Percentiles rank a stretch among this genome's conserved stretches.
Conservation (phyloP, 1,140 invertebrate genomes). For the Drosophila pachea region DNA sequence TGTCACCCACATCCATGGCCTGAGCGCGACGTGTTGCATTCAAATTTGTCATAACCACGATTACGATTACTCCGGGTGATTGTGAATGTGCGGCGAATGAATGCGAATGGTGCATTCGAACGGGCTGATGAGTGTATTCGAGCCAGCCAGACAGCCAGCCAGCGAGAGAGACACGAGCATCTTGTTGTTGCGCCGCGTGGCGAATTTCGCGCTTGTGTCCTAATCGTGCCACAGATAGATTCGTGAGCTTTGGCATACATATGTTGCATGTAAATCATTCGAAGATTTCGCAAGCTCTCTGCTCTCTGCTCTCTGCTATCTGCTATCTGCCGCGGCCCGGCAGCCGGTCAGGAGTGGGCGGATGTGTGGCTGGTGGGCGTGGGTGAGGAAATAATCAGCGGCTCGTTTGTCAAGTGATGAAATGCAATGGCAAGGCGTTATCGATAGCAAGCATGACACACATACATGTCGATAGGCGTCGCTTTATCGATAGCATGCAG, state of each 20-base stretch:
- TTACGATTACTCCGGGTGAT: slow-evolving; percentile 56
- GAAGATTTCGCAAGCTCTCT: slow-evolving; percentile 62
- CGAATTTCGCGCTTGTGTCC: slow-evolving; percentile 62
- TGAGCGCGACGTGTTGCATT: slow-evolving; percentile 37
- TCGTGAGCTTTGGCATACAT: slow-evolving; percentile 74
- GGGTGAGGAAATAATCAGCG: slow-evolving; percentile 3
- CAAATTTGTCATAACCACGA: slow-evolving; percentile 76
- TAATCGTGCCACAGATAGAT: slow-evolving; percentile 75
- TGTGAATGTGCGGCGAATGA: slow-evolving; percentile 44
- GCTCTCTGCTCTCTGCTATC: too few relatives aligned
- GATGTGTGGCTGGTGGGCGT: not conserved
- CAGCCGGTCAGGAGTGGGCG: slow-evolving; percentile 1
- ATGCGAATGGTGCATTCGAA: not conserved
- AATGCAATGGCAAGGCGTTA: not conserved
- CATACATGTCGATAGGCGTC: too few relatives aligned
- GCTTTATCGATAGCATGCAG: too few relatives aligned
- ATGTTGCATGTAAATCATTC: slow-evolving; percentile 77
- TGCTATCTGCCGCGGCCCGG: not conserved
- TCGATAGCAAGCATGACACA: too few relatives aligned
- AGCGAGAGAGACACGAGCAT: slow-evolving; percentile 47
- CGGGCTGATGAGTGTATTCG: slow-evolving; percentile 2
- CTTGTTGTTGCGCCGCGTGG: slow-evolving; percentile 42
- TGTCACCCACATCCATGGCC: slow-evolving; percentile 26
- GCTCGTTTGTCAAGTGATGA: slow-evolving; percentile 1
- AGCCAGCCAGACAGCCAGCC: slow-evolving; percentile 25